A percentile compares a stretch with the other conserved stretches of the same genome.
Evolutionary conservation across 2,888 invertebrate genomes (phyloP).

Genomic region (Pristionchus maxplancki): DNA sequence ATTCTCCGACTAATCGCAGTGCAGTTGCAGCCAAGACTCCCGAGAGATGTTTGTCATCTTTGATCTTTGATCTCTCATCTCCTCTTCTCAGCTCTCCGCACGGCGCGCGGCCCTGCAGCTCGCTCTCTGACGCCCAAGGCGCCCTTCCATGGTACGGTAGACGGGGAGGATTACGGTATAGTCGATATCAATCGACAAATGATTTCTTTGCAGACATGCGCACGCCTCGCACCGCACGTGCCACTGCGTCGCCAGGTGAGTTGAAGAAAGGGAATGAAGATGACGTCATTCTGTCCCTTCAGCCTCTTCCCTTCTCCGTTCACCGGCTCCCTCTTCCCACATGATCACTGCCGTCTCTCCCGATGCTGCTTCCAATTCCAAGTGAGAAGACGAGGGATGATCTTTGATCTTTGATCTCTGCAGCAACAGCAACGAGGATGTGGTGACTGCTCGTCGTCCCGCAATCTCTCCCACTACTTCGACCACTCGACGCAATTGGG

Average conservation of each 20-base stretch:
- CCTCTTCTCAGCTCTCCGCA: neutral
- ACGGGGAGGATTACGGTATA: neutral
- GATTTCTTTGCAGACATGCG: constrained; percentile 3
- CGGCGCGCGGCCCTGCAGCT: neutral
- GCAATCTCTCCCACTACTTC: neutral
- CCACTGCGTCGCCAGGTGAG: constrained; percentile 19
- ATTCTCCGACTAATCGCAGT: neutral
- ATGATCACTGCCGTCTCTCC: constrained; percentile 12
- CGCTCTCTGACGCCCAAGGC: neutral
- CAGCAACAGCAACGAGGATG: constrained; percentile 34
- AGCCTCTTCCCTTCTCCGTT: constrained; percentile 4
- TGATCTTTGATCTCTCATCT: neutral
- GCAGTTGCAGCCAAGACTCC: constrained; percentile 19
- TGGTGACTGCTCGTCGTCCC: neutral
- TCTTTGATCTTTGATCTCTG: neutral
- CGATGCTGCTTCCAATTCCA: constrained; percentile 10
- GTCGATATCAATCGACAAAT: neutral
- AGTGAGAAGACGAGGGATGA: neutral
- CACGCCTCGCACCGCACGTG: constrained; percentile 25
- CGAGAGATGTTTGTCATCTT: constrained; percentile 41
- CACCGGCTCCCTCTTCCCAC: neutral
- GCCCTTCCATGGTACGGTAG: constrained; percentile 6
- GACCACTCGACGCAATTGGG: neutral
- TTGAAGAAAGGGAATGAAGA: neutral
- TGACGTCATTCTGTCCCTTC: neutral